These are phyloP conservation scores for Harpegnathos saltator DNA, from an alignment of 1,140 invertebrate genomes.

Conservation along the genomic window DNA sequence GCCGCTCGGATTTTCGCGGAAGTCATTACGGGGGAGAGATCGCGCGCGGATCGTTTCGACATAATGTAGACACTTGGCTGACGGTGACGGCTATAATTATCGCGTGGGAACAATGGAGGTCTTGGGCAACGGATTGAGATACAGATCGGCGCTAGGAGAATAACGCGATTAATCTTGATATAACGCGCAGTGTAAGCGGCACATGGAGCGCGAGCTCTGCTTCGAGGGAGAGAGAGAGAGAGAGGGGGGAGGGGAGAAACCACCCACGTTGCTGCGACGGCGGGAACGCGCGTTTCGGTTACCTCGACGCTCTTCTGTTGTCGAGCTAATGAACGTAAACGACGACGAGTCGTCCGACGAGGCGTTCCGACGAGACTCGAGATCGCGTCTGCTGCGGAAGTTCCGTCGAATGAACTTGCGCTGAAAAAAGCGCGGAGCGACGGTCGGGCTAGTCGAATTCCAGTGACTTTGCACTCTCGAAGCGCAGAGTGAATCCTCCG, in stretches of 20 bases:
- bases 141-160: constrained; percentile 56
- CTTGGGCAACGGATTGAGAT: constrained; percentile 62
- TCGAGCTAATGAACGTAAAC: constrained; percentile 23
- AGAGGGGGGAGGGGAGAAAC: constrained; percentile 14
- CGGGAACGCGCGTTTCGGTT: constrained; percentile 21
- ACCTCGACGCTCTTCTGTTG: constrained; percentile 3
- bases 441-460: no score
- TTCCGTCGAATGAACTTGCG: no score
- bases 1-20: constrained; percentile 19
- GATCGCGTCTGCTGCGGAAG: no score
- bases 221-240: constrained; percentile 56
- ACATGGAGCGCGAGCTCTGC: constrained; percentile 27
- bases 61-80: not conserved
- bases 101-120: constrained; percentile 47
- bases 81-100: constrained; percentile 13
- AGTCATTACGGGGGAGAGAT: constrained; percentile 4
- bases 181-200: constrained; percentile 44
- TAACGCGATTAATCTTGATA: constrained; percentile 66
- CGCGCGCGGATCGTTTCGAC: constrained; percentile 3
- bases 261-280: constrained; percentile 39
- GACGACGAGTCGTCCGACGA: no score
- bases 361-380: no score
- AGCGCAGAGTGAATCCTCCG: no score
- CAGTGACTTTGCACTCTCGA: no score
- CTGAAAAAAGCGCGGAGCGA: no score